phyloP scores from a whole-genome alignment of 1,140 invertebrate species.

The Heliconius melpomene region DNA sequence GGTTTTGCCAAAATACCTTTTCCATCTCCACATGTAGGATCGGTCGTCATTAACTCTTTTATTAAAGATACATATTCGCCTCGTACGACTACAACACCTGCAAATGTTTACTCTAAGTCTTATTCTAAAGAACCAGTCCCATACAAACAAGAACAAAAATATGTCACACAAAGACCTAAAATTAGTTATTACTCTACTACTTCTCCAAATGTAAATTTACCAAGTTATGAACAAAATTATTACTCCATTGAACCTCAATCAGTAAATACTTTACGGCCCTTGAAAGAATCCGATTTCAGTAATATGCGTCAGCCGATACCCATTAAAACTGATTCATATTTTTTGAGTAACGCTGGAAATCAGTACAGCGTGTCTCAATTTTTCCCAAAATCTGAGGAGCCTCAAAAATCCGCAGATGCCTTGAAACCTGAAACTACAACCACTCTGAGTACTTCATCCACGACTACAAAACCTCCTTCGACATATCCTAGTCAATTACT shows the following conservation, averaged over 20 bases:
- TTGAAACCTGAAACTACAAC: constrained; percentile 49
- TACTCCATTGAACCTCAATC: constrained; percentile 72
- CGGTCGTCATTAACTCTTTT: constrained; percentile 86
- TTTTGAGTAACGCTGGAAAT: constrained; percentile 54
- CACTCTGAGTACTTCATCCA: constrained; percentile 50
- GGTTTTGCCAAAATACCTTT: constrained; percentile 92
- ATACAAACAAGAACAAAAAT: constrained; percentile 45
- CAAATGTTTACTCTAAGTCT: constrained; percentile 52
- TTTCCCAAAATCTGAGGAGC: constrained; percentile 49
- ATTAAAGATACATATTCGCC: constrained; percentile 57
- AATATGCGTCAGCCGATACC: constrained; percentile 38
- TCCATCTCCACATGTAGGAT: constrained; percentile 91
- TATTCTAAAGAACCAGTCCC: constrained; percentile 47
- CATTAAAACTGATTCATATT: constrained; percentile 58
- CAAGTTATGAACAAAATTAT: constrained; percentile 61
- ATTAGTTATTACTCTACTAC: constrained; percentile 67
- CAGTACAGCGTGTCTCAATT: constrained; percentile 59
- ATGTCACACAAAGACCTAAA: constrained; percentile 62
- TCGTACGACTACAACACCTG: constrained; percentile 36
- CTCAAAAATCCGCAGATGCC: constrained; percentile 37
- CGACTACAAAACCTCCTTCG: constrained; percentile 56
- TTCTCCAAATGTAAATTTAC: constrained; percentile 57
- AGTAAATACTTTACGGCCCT: constrained; percentile 60
- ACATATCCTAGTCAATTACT: constrained; percentile 65
- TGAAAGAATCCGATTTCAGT: constrained; percentile 48